Evolutionary conservation across 35 echinoderm and acorn worm genomes (phyloP), one percentile per base, ranked within the genome.

Genomic region (Chiridota heheva): DNA sequence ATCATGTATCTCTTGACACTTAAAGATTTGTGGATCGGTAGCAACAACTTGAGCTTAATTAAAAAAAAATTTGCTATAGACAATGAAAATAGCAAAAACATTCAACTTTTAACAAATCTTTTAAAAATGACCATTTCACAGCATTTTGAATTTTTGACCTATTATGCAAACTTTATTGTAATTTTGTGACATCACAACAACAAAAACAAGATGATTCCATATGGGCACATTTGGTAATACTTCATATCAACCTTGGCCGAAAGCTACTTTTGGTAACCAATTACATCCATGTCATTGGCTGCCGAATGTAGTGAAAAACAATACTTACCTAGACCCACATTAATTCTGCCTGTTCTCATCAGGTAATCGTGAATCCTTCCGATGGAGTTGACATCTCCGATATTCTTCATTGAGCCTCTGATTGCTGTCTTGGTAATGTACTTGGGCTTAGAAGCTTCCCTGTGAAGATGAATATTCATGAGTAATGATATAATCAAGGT

Each of bases 381-480:
- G 18, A 91, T 79, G 35, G 45, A 37, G 58, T 90, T 96, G 40
- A 96, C 93, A 73, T 96, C 84, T 13, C 93, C 87, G 24, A 42
- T 47, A 53, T 77, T 90, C 58, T 36, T 82, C 20, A 92, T 40
- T 12, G 67, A 55, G 41, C 44, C 41, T 18, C 90, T 43, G n/a
- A 83, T 77, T 13, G 56, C 12, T 4, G 90, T 81, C 66, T 92
- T 92, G 41, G 57, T 72, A 42, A 92, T 34, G 31, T 92, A 92
- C 46, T 22, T 42, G 1, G 90, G 90, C 60, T 92, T 92, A 35
- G 17, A 56, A 28, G 80, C 60, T 33, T 81, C 5, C 90, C 90
- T 92, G 67, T 12, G 17, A 7, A 44, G 30, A 76, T 26, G 28
- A 15, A 18, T 62, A 51, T 17, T 15, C 15, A 55, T 17, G 15